A percentile compares a stretch with the other conserved stretches of the same genome.
These are phyloP conservation scores for Sialis lutaria DNA, from an alignment of 2,888 invertebrate species.

Conservation along the genomic window DNA sequence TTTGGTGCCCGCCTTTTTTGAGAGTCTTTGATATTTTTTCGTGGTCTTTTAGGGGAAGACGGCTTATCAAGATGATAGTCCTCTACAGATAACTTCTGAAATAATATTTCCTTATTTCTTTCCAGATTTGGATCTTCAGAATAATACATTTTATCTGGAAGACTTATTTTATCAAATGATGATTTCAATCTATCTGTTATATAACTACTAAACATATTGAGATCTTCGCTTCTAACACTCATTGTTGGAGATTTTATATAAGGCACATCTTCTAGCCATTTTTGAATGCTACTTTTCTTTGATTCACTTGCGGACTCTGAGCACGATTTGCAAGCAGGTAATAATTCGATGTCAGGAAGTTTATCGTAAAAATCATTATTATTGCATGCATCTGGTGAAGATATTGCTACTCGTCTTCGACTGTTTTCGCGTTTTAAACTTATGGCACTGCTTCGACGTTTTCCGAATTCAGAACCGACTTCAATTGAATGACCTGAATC, in stretches of 20 bases:
- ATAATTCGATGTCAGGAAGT: conserved; percentile 27
- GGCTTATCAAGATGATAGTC: not conserved
- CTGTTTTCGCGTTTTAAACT: conserved; percentile 45
- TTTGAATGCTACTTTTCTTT: conserved; percentile 54
- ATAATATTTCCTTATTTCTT: not conserved
- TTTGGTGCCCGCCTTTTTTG: not conserved
- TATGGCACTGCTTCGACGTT: conserved; percentile 36
- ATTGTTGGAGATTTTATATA: conserved; percentile 14
- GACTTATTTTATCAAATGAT: conserved; percentile 3
- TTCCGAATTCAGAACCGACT: conserved; percentile 20
- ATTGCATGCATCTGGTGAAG: conserved; percentile 11
- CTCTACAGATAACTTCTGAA: not conserved
- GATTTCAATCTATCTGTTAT: conserved; percentile 2
- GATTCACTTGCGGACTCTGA: conserved; percentile 38
- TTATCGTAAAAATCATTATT: conserved; percentile 18
- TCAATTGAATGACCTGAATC: conserved; percentile 33
- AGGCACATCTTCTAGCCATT: conserved; percentile 61
- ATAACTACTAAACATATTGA: conserved; percentile 1
- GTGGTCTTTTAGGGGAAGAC: not conserved
- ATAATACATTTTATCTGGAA: conserved; percentile 3
- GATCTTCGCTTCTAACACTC: conserved; percentile 5
- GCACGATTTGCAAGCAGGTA: conserved; percentile 34
- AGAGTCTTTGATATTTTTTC: not conserved
- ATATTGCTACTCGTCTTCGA: conserved; percentile 26
- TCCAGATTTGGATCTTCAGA: conserved; percentile 1